Evolutionary conservation across 2,113 vertebrate species (phyloP).

Genomic region (Haemorhous mexicanus): DNA sequence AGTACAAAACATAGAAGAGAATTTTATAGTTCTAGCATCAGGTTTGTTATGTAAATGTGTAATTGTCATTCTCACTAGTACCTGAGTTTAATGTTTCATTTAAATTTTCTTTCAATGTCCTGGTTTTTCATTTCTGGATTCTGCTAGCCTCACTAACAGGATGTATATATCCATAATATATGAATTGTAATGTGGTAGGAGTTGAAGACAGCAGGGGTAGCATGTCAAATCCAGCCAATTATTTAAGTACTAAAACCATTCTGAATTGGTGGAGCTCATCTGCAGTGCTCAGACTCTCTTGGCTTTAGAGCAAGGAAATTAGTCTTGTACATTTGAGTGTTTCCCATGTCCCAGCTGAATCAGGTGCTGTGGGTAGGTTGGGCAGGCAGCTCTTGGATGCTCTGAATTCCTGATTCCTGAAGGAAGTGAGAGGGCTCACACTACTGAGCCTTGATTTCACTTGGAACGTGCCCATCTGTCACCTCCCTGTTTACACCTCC

Average conservation of each 20-base stretch:
- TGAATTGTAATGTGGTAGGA: neutral
- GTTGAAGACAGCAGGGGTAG: neutral
- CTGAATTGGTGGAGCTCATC: neutral
- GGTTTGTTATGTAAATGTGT: neutral
- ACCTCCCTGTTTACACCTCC: neutral
- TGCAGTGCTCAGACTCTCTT: neutral
- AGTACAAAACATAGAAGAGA: neutral
- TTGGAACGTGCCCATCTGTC: neutral
- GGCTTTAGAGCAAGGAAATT: neutral
- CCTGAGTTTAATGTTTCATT: neutral
- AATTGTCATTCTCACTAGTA: neutral
- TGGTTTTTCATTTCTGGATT: neutral
- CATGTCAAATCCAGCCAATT: neutral
- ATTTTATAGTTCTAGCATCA: neutral
- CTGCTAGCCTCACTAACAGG: neutral
- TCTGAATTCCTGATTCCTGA: neutral
- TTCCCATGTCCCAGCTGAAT: neutral
- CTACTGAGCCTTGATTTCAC: neutral
- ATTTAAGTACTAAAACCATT: neutral
- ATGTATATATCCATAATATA: neutral
- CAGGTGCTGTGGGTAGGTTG: neutral
- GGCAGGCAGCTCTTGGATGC: neutral
- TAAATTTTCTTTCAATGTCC: neutral
- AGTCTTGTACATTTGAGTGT: neutral
- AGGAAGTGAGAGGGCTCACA: fast-evolving